Base-by-base conservation (phyloP, 2,888 invertebrate genomes). In the Rutpela maculata region DNA sequence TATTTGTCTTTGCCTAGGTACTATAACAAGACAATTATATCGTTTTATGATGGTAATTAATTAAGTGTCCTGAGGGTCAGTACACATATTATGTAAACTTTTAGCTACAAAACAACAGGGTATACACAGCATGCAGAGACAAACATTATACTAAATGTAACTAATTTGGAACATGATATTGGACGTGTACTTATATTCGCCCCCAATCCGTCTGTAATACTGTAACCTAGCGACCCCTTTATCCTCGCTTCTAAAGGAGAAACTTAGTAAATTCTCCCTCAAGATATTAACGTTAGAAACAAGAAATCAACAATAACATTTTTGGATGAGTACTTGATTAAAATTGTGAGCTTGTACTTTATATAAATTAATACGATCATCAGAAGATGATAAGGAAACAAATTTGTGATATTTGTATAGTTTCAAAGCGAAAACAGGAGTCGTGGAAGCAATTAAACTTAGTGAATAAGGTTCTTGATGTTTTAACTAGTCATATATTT, bases 161-260 rank as follows among this genome's bases (percentile, higher is more conserved):
- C 67, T 67, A 67, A 67, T 67, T 67, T 67, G 67, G 18, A 55
- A 67, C 55, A 67, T 26, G 50, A 67, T 67, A 31, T 62, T 35
- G 62, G 35, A 62, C 62, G 62, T 31, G 62, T 62, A 62, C 62
- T 62, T 62, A 35, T 26, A 26, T 26, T 55, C n/a, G 50, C 19
- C 22, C 43, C 11, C 67, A 50, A n/a, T 55, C 50, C 55, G 15
- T 50, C 50, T 22, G 6, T n/a, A 12, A n/a, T 19, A n/a, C 22
- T 55, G 67, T 67, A 55, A 67, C 67, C 55, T 67, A 55, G 67
- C 67, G 67, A 67, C 67, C 50, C 31, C n/a, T 50, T 67, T 17
- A 15, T 31, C 31, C 26, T 62, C n/a, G 10, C 43, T 19, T 6
- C 43, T 19, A n/a, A 43, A 18, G 43, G 35, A 43, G 35, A 65